Evolutionary conservation across 2,888 invertebrate genomes (phyloP).

Genomic region (Caradrina clavipalpis): DNA sequence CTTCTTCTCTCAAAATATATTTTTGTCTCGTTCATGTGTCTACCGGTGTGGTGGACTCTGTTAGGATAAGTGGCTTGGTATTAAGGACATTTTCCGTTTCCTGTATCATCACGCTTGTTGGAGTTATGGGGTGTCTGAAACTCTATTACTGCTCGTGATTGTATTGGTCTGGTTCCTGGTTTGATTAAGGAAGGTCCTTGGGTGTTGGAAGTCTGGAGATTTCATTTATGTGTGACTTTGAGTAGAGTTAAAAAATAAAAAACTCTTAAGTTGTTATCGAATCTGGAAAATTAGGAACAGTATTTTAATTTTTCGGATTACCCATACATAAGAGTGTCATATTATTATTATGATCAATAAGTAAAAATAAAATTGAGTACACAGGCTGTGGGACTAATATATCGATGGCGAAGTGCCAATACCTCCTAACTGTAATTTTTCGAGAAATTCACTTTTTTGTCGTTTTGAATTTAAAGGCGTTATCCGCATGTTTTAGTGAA

Average conservation of each 20-base stretch:
- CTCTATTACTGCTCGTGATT: slow-evolving; percentile 22
- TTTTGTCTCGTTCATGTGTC: slow-evolving; percentile 32
- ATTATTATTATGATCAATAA: too few relatives aligned
- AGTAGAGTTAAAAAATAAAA: not conserved
- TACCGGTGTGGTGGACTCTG: slow-evolving; percentile 46
- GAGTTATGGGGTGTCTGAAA: slow-evolving; percentile 18
- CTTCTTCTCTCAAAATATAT: slow-evolving; percentile 29
- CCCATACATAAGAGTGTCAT: too few relatives aligned
- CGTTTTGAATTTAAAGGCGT: too few relatives aligned
- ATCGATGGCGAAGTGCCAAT: too few relatives aligned
- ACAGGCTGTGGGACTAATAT: too few relatives aligned
- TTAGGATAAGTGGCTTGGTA: slow-evolving; percentile 56
- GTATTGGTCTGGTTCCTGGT: slow-evolving; percentile 20
- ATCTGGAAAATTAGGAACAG: too few relatives aligned
- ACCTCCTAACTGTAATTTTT: too few relatives aligned
- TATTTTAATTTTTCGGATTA: too few relatives aligned
- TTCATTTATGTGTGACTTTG: not conserved
- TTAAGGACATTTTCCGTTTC: slow-evolving; percentile 46
- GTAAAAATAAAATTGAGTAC: too few relatives aligned
- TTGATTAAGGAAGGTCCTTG: not conserved
- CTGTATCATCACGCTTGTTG: slow-evolving; percentile 16
- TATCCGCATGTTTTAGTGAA: too few relatives aligned
- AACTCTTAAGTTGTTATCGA: too few relatives aligned
- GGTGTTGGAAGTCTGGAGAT: not conserved
- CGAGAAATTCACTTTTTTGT: too few relatives aligned